phyloP scores from a whole-genome alignment of 2,113 vertebrate species.

The Romanogobio albipinnatus region DNA sequence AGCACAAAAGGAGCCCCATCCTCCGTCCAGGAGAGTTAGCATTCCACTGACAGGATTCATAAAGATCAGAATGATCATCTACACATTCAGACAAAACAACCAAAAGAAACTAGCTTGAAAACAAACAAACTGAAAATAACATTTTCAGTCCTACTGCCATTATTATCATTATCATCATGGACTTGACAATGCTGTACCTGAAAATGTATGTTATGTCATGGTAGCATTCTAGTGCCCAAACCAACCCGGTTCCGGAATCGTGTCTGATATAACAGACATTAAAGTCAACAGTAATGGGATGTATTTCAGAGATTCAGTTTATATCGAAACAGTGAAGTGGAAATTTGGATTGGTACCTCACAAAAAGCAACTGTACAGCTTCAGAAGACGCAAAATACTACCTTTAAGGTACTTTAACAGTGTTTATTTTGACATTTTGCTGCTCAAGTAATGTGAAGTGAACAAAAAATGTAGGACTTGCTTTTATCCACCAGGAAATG shows the following conservation, averaged over 20 bases:
- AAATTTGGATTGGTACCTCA: background rate
- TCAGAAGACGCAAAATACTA: background rate
- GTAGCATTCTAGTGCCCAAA: background rate
- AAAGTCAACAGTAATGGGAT: slow-evolving; percentile 18
- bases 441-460: background rate
- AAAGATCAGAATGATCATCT: slow-evolving; percentile 47
- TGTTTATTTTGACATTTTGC: background rate
- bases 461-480: background rate
- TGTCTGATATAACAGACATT: background rate
- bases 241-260: background rate
- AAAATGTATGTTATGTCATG: background rate
- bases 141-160: slow-evolving; percentile 46
- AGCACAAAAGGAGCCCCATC: slow-evolving; percentile 23
- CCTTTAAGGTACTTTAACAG: background rate
- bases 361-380: background rate
- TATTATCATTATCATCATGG: slow-evolving; percentile 53
- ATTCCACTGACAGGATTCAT: slow-evolving; percentile 52
- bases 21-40: slow-evolving; percentile 43
- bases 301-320: background rate
- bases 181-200: background rate
- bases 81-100: slow-evolving; percentile 46
- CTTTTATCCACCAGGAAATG: background rate
- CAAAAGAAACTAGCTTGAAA: slow-evolving; percentile 33
- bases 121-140: slow-evolving; percentile 41
- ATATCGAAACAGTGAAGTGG: background rate